Evolutionary conservation across 1,140 invertebrate genomes (phyloP), one percentile per base, ranked within the genome.

Genomic region (Ostrea edulis): DNA sequence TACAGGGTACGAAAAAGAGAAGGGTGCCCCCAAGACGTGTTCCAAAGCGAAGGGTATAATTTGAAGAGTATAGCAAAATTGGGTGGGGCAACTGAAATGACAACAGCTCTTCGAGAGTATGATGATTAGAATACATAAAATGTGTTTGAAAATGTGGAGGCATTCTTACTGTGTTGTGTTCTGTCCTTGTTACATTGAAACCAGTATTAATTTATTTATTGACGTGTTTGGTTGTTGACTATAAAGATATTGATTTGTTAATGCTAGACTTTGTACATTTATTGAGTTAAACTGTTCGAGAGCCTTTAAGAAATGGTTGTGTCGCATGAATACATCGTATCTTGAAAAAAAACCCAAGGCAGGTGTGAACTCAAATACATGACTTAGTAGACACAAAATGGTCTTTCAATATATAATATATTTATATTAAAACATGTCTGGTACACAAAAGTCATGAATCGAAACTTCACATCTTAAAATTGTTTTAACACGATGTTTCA

Each of bases 141-240:
- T 77, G 68, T 77, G 25, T 29, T 25, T 68, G 25, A 77, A 77
- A 29, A 12, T 29, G 35, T 22, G 29, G 68, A 77, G 22, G 12
- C 29, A 14, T 77, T 29, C 12, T 77, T 29, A 14, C 14, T 62
- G 55, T 77, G 22, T 29, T 11, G 25, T 77, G 25, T 77, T 77
- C 29, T 62, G 29, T 77, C 29, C 29, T 5, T 77, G 5, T 35
- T 77, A 2, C 68, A 29, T 22, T 77, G 68, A 77, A 14, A 77
- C 8, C 68, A 77, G 68, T 77, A 77, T 77, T 77, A 44, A 29
- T 77, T 44, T 77, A 77, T 77, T 77, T 77, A 77, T 77, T 77
- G n/a, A 77, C 25, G 11, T 77, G 35, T 29, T 35, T 35, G 4
- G 29, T 77, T 77, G 68, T 77, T 77, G 22, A 29, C 25, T 35